Percentiles rank a stretch among this genome's conserved stretches.
phyloP scores from a whole-genome alignment of 2,113 vertebrate genomes.

The Xenus cinereus region DNA sequence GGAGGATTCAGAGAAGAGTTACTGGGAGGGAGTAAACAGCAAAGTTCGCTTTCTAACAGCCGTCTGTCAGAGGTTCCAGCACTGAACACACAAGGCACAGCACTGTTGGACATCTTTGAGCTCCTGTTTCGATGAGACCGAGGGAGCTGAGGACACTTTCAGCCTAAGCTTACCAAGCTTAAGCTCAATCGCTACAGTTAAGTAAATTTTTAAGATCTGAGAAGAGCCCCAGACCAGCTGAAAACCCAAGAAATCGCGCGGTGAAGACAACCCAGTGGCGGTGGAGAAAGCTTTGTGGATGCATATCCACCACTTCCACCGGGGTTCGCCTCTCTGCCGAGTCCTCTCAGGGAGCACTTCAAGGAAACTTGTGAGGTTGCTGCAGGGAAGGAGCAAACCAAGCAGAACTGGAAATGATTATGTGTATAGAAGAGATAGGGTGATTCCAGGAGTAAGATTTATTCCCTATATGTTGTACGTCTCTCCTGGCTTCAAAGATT shows the following conservation, averaged over 20 bases:
- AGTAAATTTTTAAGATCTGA: not conserved
- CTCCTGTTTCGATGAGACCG: not conserved
- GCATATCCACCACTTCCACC: not conserved
- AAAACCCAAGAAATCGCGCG: not conserved
- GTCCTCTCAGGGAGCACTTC: not conserved
- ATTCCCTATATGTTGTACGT: not conserved
- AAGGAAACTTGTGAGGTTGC: not conserved
- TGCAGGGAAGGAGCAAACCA: not conserved
- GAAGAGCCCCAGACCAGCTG: not conserved
- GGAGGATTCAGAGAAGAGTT: not conserved
- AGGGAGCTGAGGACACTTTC: not conserved
- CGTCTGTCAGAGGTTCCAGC: not conserved
- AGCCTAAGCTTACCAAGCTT: not conserved
- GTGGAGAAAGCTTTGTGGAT: not conserved
- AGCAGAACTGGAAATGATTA: conserved; percentile 32
- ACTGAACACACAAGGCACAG: not conserved
- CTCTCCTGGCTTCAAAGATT: not conserved
- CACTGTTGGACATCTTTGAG: not conserved
- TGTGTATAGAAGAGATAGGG: not conserved
- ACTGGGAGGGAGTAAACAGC: not conserved
- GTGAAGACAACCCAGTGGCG: not conserved
- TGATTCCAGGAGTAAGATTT: conserved; percentile 10
- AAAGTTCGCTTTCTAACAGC: not conserved
- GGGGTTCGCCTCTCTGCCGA: not conserved
- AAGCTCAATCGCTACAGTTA: not conserved